A percentile compares a stretch with the other conserved stretches of the same genome.
Evolutionary conservation across 2,797 vertebrate genomes (phyloP).

Genomic region (Anisognathus igniventris): DNA sequence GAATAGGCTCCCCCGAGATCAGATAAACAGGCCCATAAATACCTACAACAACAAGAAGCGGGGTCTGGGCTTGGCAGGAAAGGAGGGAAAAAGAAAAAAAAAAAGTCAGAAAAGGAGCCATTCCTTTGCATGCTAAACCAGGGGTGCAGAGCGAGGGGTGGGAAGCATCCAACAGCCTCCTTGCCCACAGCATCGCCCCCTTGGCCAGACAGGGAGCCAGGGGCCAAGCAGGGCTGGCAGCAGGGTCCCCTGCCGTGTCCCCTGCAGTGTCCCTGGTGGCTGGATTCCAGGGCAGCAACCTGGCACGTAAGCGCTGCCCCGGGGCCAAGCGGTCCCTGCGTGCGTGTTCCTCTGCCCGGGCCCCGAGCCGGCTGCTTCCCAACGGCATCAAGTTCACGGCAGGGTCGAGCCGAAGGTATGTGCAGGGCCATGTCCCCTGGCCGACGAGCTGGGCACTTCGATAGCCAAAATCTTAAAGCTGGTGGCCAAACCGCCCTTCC

Average conservation of each 20-base stretch:
- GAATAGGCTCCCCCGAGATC: constrained; percentile 70
- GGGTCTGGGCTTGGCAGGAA: constrained; percentile 24
- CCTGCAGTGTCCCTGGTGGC: not conserved
- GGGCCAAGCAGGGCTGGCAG: not conserved
- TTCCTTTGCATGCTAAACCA: not conserved
- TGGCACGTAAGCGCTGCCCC: not conserved
- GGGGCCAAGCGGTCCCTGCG: not conserved
- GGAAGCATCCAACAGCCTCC: rapidly evolving
- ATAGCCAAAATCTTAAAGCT: not conserved
- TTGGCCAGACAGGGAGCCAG: not conserved
- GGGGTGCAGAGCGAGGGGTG: not conserved
- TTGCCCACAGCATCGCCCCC: not conserved
- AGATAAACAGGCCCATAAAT: constrained; percentile 77
- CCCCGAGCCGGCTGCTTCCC: not conserved
- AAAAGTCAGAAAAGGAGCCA: not conserved
- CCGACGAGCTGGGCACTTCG: not conserved
- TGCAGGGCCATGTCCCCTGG: not conserved
- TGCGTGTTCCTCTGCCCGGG: not conserved
- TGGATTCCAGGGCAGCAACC: not conserved
- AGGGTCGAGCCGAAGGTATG: not conserved
- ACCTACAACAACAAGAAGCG: constrained; percentile 64
- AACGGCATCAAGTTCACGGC: constrained; percentile 12
- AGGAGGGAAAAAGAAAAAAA: not conserved
- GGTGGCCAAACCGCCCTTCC: not conserved
- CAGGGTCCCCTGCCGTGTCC: not conserved